Evolutionary conservation across 2,797 vertebrate genomes (phyloP), one percentile per base, ranked within the genome.

Genomic region (Salarias fasciatus): DNA sequence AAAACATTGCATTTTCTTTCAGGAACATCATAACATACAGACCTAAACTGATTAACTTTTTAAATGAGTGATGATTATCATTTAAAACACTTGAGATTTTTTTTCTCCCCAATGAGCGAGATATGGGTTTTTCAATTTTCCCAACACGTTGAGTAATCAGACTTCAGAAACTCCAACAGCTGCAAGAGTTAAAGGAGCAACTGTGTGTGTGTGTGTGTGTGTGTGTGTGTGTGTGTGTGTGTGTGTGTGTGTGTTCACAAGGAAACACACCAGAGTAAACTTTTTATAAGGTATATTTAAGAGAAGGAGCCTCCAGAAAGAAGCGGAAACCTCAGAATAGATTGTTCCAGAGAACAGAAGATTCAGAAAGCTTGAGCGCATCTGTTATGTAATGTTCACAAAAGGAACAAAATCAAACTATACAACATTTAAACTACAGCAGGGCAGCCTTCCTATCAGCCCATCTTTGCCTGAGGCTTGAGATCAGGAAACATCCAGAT

Each of bases 401-500:
- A 79, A 82, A 85, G 84, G 69, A 79, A 58, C 24, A 47, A 69
- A 72, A 67, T 29, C 35, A 62, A 75, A 58, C 47, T 64, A 57
- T 57, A 69, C 43, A 58, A 46, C 41, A 58, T 77, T 53, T 64
- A 68, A 35, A 74, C 67, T 50, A 68, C 36, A 61, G 57, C 53
- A 62, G 51, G 44, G 51, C 63, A 46, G 51, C 45, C 41, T 78
- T 72, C 63, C 76, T 55, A 69, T 65, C 5, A n/a, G 44, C 60
- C 56, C 37, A 50, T 56, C 31, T 63, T n/a, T 40, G 77, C 81
- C 77, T 73, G 47, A 66, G 72, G 83, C 73, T 24, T 68, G 48
- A 83, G 49, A 80, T 79, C 72, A 79, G 51, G 57, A 75, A 64
- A 80, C 42, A 71, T 77, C 75, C 79, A 88, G 75, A 83, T 86